Evolutionary conservation across 2,113 vertebrate species (phyloP), one percentile per base, ranked within the genome.

Genomic region (Poeciliopsis occidentalis): DNA sequence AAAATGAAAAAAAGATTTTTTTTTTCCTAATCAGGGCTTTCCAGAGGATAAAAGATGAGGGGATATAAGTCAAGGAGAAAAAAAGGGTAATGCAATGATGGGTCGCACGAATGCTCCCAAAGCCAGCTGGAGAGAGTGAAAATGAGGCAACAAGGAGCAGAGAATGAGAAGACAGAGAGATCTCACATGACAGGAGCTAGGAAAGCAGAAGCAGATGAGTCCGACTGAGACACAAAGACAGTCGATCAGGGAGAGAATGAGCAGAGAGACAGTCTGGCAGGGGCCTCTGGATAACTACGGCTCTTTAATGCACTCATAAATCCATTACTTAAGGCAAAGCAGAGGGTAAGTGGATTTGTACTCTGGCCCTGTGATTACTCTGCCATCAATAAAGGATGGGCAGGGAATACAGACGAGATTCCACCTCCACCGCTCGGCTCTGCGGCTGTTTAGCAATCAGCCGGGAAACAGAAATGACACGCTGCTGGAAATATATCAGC

Each of bases 301-400:
- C 90, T 88, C 91, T 95, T 93, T 92, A 93, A 91, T 95, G 93
- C 79, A 85, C 90, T 95, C 86, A 89, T 93, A 95, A 96, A 95
- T 93, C 95, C 92, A 93, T 95, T 94, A 93, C 94, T 95, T 93
- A 91, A 91, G 94, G 90, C 89, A 93, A 94, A 88, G 87, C 83
- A 85, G 78, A 85, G 93, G 90, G 89, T 64, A 88, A 95, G 92
- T 87, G 93, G 94, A 92, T 95, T 93, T 94, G 87, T 89, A 92
- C 85, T 89, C 78, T 79, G 88, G 93, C 93, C 94, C 92, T 86
- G 88, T 92, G 94, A 94, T 94, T 90, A 94, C 93, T 92, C 85
- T 87, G 85, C 87, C 90, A 94, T 95, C 95, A 93, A 94, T 95
- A 95, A 95, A 88, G 92, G 88, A 94, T 90, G 93, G 93, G 88